phyloP scores from a whole-genome alignment of 1,140 invertebrate species.

The Lysiphlebus fabarum region DNA sequence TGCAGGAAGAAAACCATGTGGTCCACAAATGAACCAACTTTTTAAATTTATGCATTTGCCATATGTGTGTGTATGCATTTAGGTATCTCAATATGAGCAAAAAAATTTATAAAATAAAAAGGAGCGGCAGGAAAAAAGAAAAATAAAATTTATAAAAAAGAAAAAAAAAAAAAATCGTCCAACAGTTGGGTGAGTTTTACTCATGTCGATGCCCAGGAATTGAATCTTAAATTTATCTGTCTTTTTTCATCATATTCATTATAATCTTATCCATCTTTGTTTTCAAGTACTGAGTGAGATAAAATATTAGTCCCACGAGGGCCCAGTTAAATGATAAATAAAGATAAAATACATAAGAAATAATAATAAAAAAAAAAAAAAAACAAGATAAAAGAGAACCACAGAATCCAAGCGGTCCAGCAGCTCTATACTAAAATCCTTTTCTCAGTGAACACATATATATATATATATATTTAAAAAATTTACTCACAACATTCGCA shows the following conservation, averaged over 20 bases:
- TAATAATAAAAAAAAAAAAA: too few species aligned
- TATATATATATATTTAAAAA: neutral
- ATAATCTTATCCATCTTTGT: too few species aligned
- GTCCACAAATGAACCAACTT: slow-evolving; percentile 12
- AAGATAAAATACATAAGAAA: neutral
- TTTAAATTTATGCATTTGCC: too few species aligned
- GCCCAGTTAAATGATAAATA: neutral
- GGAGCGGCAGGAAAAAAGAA: too few species aligned
- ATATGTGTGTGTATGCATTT: too few species aligned
- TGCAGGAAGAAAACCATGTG: slow-evolving; percentile 19
- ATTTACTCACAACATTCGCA: slow-evolving; percentile 4
- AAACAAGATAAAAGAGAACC: neutral
- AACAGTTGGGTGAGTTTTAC: neutral
- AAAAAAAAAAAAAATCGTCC: slow-evolving; percentile 9
- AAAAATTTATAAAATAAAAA: too few species aligned
- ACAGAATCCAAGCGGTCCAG: slow-evolving; percentile 13
- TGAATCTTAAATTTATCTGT: neutral
- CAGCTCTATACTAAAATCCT: slow-evolving; percentile 8
- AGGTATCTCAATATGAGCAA: too few species aligned
- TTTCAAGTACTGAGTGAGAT: neutral
- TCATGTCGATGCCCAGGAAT: neutral
- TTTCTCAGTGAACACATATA: neutral
- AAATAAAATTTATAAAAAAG: neutral
- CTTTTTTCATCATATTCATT: neutral
- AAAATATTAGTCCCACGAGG: neutral